Base-by-base conservation (phyloP, 2,888 invertebrate genomes). In the Fissipunctia ypsillon region DNA sequence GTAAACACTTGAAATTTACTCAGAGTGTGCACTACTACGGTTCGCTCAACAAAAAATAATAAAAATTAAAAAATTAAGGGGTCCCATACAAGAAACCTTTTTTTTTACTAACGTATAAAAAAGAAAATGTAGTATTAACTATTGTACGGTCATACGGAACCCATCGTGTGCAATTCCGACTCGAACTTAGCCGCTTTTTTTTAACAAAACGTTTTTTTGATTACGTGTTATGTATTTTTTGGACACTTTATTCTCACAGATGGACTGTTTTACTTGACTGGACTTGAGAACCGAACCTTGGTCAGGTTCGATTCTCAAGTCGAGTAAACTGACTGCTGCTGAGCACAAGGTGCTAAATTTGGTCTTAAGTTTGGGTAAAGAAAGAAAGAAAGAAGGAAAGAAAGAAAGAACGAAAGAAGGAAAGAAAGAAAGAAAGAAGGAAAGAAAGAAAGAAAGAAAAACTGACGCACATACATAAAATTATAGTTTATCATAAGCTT, bases 151-250 rank as follows among this genome's bases (percentile, higher is more conserved):
- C 12, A 1, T 25, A 52, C 25, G 6, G 5, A 52, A 52, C 14
- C 6, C 1, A 14, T 6, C 52, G 5, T 50, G 5, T 14, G 12
- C 5, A 12, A 50, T n/a, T 14, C 10, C 5, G 0, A 52, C 14
- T 14, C 50, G 50, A n/a, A 25, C 14, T 25, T 25, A 5, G 2
- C 25, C 25, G 6, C 2, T 52, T 59, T 69, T 60, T 50, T 54
- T 64, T 22, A 60, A 28, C 38, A 48, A 78, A 52, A 59, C 16
- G 9, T 61, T 77, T 61, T 77, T 61, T 19, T 48, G n/a, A 3
- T 41, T 16, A 19, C 9, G 6, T 48, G 25, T 69, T 45, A 3
- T n/a, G n/a, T 48, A 45, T 10, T 38, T 25, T 70, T 69, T 25
- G 3, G 7, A 19, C 19, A 4, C 3, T 73, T 75, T 54, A 14